phyloP scores from a whole-genome alignment of 2,113 vertebrate genomes.

The Nesoenas mayeri region DNA sequence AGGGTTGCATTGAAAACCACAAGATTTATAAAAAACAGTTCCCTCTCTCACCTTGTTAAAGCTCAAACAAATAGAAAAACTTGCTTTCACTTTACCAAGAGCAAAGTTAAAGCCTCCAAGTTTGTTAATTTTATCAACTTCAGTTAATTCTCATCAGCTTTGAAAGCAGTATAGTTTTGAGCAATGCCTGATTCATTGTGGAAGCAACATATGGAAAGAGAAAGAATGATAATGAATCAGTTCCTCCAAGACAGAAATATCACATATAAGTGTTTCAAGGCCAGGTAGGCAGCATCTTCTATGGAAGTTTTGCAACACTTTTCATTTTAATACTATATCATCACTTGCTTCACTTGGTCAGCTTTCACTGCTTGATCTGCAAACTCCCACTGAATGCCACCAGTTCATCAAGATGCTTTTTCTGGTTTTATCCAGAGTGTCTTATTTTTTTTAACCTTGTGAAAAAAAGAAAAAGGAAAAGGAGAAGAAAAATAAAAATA shows the following conservation, averaged over 20 bases:
- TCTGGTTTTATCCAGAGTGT: neutral
- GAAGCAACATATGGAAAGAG: neutral
- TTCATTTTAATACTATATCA: neutral
- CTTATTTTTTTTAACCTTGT: neutral
- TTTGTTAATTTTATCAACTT: neutral
- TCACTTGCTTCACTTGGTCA: neutral
- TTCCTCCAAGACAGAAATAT: neutral
- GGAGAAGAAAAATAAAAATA: no score
- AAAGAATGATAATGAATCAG: neutral
- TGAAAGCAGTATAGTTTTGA: neutral
- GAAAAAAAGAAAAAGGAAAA: neutral
- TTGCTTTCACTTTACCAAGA: neutral
- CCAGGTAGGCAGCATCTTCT: neutral
- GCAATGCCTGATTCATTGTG: neutral
- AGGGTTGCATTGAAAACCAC: neutral
- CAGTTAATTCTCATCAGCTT: neutral
- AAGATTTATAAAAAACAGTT: neutral
- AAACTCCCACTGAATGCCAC: neutral
- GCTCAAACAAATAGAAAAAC: neutral
- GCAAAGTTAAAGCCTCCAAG: neutral
- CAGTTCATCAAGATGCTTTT: neutral
- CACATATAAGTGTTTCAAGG: neutral
- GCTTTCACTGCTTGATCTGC: neutral
- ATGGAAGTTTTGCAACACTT: neutral
- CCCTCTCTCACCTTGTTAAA: neutral